phyloP scores from a whole-genome alignment of 2,113 vertebrate genomes.

The Xenopus borealis region DNA sequence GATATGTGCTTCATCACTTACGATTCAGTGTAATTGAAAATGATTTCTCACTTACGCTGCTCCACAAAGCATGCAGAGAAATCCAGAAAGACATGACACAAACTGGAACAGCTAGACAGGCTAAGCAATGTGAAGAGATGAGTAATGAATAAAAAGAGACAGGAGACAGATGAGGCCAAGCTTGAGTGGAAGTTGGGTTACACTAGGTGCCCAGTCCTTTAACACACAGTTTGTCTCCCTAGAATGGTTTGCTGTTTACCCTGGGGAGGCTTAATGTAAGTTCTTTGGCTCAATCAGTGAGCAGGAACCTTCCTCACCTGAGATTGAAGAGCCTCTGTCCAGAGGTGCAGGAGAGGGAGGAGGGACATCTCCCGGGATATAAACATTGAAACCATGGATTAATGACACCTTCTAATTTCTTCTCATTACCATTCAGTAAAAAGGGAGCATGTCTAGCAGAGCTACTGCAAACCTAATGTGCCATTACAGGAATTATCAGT shows the following conservation, averaged over 20 bases:
- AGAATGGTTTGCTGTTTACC: slow-evolving; percentile 40
- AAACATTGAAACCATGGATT: slow-evolving; percentile 12
- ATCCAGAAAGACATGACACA: neutral
- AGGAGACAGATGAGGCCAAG: slow-evolving; percentile 49
- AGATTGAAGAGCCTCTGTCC: slow-evolving; percentile 7
- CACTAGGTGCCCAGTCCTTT: slow-evolving; percentile 26
- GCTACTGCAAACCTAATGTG: neutral
- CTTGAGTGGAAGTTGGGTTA: slow-evolving; percentile 49
- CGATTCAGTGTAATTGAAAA: neutral
- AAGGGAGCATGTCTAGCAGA: neutral
- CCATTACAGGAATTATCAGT: neutral
- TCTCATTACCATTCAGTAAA: slow-evolving; percentile 10
- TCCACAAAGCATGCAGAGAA: neutral
- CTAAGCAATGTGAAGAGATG: slow-evolving; percentile 45
- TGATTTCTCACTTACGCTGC: neutral
- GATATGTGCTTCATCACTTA: neutral
- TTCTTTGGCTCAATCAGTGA: slow-evolving; percentile 39
- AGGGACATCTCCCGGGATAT: neutral
- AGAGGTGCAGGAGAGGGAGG: rapidly evolving
- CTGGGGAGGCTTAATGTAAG: slow-evolving; percentile 20
- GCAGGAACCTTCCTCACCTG: slow-evolving; percentile 44
- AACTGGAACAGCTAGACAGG: rapidly evolving
- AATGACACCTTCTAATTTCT: slow-evolving; percentile 24
- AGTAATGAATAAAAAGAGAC: slow-evolving; percentile 39
- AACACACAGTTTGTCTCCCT: slow-evolving; percentile 28